These are phyloP conservation scores for Helleia helle DNA, from an alignment of 2,888 invertebrate species.

Conservation along the genomic window DNA sequence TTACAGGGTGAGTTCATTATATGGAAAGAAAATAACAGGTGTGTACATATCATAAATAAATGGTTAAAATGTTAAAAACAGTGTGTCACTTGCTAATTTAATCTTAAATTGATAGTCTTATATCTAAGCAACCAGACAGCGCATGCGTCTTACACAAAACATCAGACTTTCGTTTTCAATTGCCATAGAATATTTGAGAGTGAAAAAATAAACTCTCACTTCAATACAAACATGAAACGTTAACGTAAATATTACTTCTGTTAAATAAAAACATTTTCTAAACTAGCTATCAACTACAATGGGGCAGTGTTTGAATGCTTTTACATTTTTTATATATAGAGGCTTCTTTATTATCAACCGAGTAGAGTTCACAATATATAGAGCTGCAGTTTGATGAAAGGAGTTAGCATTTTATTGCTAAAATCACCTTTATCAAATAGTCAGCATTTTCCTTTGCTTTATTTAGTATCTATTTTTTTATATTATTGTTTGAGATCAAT, in stretches of 20 bases:
- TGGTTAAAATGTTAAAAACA: slow-evolving; percentile 5
- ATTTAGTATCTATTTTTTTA: too few relatives aligned
- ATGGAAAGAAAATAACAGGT: slow-evolving; percentile 1
- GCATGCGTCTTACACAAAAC: slow-evolving; percentile 47
- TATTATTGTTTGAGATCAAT: too few relatives aligned
- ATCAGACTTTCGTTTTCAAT: slow-evolving; percentile 54
- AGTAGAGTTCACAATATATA: too few relatives aligned
- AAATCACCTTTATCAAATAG: too few relatives aligned
- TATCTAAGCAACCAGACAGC: slow-evolving; percentile 42
- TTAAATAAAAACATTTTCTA: slow-evolving; percentile 43
- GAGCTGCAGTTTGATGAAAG: too few relatives aligned
- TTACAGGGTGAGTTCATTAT: slow-evolving; percentile 20
- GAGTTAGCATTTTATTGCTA: too few relatives aligned
- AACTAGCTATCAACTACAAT: slow-evolving; percentile 16
- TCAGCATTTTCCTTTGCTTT: too few relatives aligned
- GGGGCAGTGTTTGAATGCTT: slow-evolving; percentile 8
- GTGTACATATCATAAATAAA: slow-evolving; percentile 2
- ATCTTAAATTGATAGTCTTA: slow-evolving; percentile 25
- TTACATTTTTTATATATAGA: background rate
- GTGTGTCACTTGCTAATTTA: slow-evolving; percentile 5
- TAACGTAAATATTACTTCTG: slow-evolving; percentile 46
- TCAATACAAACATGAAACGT: slow-evolving; percentile 26
- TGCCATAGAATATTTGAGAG: slow-evolving; percentile 20
- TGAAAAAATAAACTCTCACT: slow-evolving; percentile 26
- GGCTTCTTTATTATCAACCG: too few relatives aligned